Evolutionary conservation across 2,113 vertebrate species (phyloP).

Genomic region (Grammomys dolichurus): DNA sequence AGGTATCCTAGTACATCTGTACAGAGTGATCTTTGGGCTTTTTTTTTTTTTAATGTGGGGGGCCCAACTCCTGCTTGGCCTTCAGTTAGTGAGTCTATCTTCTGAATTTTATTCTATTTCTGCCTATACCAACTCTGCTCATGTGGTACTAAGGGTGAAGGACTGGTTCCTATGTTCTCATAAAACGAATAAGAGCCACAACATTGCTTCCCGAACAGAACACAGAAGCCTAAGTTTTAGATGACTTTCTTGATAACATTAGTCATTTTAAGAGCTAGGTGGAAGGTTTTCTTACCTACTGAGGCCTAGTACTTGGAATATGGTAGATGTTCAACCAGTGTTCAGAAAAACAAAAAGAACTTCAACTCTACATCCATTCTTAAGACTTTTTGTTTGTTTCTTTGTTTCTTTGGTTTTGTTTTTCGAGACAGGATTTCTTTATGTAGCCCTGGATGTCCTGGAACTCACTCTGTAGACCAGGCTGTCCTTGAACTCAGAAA

Average conservation of each 20-base stretch:
- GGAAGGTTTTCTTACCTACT: neutral
- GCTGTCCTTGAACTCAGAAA: too few relatives aligned
- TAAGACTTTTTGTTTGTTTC: neutral
- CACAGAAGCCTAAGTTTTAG: neutral
- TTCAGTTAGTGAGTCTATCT: neutral
- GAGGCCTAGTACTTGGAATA: neutral
- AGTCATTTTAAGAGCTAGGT: neutral
- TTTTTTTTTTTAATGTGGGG: neutral
- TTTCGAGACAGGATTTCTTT: too few relatives aligned
- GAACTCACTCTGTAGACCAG: too few relatives aligned
- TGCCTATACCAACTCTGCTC: fast-evolving
- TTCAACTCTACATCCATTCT: neutral
- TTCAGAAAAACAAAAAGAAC: neutral
- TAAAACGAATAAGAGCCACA: neutral
- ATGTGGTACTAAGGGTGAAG: neutral
- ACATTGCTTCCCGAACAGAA: neutral
- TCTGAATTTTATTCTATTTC: neutral
- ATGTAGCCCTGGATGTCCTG: too few relatives aligned
- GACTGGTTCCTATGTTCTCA: neutral
- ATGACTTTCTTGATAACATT: neutral
- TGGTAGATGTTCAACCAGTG: neutral
- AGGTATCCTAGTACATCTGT: neutral
- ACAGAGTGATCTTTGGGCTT: neutral
- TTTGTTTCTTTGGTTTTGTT: too few relatives aligned
- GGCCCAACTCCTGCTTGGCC: neutral